phyloP scores from a whole-genome alignment of 2,888 invertebrate species.

The Osmoderma eremita region DNA sequence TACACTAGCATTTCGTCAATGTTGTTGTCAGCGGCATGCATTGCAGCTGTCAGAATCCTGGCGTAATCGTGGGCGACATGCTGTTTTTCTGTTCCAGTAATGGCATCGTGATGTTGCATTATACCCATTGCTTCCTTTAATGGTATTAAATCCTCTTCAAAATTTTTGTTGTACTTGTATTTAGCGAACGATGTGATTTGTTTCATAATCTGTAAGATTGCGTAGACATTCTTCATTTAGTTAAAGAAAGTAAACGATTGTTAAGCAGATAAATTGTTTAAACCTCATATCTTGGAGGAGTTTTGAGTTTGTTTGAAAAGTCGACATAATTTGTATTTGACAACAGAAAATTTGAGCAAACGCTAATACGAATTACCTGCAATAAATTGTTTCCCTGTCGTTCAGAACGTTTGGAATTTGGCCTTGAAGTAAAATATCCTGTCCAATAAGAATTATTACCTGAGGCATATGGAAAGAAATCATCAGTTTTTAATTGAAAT shows the following conservation, averaged over 20 bases:
- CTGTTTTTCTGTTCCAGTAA: slow-evolving; percentile 59
- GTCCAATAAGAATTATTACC: slow-evolving; percentile 45
- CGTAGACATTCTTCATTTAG: too few relatives aligned
- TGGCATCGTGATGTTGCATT: slow-evolving; percentile 89
- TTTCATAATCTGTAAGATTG: slow-evolving; percentile 71
- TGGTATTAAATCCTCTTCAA: slow-evolving; percentile 65
- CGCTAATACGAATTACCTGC: too few relatives aligned
- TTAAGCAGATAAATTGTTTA: too few relatives aligned
- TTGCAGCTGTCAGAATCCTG: slow-evolving; percentile 55
- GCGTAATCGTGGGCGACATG: slow-evolving; percentile 76
- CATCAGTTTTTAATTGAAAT: slow-evolving; percentile 66
- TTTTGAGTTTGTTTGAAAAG: too few relatives aligned
- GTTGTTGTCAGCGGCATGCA: slow-evolving; percentile 49
- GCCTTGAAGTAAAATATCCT: slow-evolving; percentile 47
- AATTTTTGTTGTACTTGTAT: slow-evolving; percentile 61
- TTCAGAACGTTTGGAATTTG: slow-evolving; percentile 47
- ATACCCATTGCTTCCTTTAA: slow-evolving; percentile 78
- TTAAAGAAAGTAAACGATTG: too few relatives aligned
- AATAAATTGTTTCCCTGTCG: slow-evolving; percentile 47
- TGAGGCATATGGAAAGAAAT: slow-evolving; percentile 62
- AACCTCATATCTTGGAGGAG: too few relatives aligned
- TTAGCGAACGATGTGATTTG: slow-evolving; percentile 72
- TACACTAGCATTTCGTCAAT: slow-evolving; percentile 52
- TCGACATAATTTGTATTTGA: too few relatives aligned
- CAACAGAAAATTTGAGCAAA: too few relatives aligned